Conservation (phyloP, 2,113 vertebrate genomes). For the Podilymbus podiceps region DNA sequence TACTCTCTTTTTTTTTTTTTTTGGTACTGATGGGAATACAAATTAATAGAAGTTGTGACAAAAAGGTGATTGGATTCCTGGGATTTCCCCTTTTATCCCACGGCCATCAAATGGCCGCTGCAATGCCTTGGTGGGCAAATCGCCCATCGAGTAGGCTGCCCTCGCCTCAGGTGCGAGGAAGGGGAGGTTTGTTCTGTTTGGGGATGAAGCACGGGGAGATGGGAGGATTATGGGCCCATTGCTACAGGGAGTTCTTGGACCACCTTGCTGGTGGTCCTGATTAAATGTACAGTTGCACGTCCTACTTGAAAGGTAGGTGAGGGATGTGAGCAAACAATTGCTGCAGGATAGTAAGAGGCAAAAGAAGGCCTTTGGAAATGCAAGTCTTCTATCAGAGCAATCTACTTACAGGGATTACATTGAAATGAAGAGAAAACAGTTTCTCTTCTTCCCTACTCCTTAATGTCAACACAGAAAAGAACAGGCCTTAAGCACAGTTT, state of each 20-base stretch:
- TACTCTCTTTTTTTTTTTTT: background rate
- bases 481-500: background rate
- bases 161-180: accelerated
- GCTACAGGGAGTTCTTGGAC: background rate
- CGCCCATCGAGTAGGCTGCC: background rate
- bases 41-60: background rate
- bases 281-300: background rate
- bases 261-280: background rate
- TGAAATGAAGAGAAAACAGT: background rate
- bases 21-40: background rate
- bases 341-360: background rate
- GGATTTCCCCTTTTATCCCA: background rate
- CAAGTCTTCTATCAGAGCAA: background rate
- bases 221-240: background rate
- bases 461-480: background rate
- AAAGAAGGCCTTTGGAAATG: background rate
- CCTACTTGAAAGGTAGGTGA: background rate
- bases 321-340: background rate
- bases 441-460: background rate
- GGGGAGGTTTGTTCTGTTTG: background rate
- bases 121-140: background rate
- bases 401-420: background rate
- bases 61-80: background rate
- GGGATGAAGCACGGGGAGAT: background rate
- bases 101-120: background rate